These are phyloP conservation scores for Podargus strigoides DNA, from an alignment of 2,797 vertebrate species.

Conservation along the genomic window DNA sequence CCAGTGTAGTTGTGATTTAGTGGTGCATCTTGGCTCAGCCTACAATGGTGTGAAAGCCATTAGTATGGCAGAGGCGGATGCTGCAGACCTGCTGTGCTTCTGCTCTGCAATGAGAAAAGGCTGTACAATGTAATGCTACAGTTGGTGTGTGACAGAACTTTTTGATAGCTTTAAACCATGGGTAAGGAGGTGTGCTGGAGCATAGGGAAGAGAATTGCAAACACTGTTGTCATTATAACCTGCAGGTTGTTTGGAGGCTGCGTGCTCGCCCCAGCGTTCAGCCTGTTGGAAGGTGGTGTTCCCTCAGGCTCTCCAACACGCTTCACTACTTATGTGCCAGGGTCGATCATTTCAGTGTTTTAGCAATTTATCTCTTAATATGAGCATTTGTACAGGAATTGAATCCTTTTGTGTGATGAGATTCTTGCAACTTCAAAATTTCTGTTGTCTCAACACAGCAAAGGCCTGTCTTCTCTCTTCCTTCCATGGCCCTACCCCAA, in stretches of 20 bases:
- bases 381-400: not conserved
- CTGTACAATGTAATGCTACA: not conserved
- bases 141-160: not conserved
- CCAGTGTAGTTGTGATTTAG: not conserved
- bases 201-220: not conserved
- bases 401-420: not conserved
- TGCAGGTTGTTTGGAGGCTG: not conserved
- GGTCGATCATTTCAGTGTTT: not conserved
- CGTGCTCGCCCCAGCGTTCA: not conserved
- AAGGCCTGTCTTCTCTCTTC: not conserved
- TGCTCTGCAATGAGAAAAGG: not conserved
- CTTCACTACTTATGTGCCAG: not conserved
- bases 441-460: not conserved
- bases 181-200: not conserved
- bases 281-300: not conserved
- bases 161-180: not conserved
- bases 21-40: not conserved
- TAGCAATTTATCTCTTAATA: not conserved
- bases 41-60: not conserved
- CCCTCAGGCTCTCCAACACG: not conserved
- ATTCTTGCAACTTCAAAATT: not conserved
- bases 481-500: not conserved
- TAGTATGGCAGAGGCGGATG: not conserved
- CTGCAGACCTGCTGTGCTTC: not conserved
- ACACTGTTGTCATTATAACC: rapidly evolving